phyloP scores from a whole-genome alignment of 2,888 invertebrate species.

The Chrysotoxum bicinctum region DNA sequence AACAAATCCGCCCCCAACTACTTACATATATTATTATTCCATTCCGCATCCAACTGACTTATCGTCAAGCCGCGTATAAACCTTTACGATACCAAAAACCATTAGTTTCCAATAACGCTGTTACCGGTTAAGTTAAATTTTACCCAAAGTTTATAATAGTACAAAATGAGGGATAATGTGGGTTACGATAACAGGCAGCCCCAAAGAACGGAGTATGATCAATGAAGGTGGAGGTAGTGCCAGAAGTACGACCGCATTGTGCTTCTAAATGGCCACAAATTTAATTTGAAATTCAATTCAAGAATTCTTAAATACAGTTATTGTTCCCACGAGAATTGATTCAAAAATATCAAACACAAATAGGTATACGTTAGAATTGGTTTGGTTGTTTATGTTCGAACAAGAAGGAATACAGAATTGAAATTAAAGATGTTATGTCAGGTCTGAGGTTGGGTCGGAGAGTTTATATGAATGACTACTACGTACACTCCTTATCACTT shows the following conservation, averaged over 20 bases:
- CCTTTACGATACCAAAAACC: background rate
- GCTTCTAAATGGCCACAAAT: constrained; percentile 7
- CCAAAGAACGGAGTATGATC: background rate
- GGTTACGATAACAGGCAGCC: background rate
- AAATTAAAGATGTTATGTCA: constrained; percentile 40
- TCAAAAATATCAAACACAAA: background rate
- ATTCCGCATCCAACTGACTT: background rate
- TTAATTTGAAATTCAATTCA: constrained; percentile 42
- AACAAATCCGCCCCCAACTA: constrained; percentile 39
- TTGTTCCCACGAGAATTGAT: constrained; percentile 46
- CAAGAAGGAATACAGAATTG: constrained; percentile 39
- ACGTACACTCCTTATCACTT: too few relatives aligned
- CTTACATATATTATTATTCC: background rate
- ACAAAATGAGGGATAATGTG: constrained; percentile 50
- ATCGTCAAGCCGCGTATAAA: too few relatives aligned
- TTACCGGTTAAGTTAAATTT: background rate
- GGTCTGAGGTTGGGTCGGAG: background rate
- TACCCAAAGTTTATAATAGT: constrained; percentile 15
- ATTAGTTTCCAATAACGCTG: background rate
- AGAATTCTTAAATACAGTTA: constrained; percentile 10
- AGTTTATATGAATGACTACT: too few relatives aligned
- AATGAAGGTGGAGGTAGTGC: background rate
- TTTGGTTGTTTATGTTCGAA: constrained; percentile 11
- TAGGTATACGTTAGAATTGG: background rate
- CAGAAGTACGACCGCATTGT: background rate